A percentile compares a stretch with the other conserved stretches of the same genome.
Conservation (phyloP, 2,888 invertebrate genomes). For the Chouioia cunea region DNA sequence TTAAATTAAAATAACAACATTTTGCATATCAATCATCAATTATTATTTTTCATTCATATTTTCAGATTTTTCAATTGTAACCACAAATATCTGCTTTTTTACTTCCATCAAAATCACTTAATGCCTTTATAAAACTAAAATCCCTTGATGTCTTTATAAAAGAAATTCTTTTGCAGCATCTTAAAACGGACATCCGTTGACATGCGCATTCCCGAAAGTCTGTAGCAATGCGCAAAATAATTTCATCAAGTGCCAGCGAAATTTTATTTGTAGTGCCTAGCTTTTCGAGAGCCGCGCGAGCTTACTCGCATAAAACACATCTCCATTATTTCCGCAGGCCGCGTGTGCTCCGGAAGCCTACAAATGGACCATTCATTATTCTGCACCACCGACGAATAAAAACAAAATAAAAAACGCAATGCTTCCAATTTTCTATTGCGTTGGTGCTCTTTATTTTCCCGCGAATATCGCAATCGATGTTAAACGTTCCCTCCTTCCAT, state of each 20-base stretch:
- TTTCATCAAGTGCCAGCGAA: slow-evolving; percentile 36
- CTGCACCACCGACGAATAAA: background rate
- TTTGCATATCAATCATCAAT: no score
- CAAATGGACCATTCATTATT: slow-evolving; percentile 47
- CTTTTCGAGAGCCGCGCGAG: background rate
- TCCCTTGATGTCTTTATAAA: no score
- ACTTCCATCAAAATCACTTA: no score
- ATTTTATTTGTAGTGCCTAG: slow-evolving; percentile 27
- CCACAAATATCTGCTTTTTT: no score
- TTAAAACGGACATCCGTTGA: no score
- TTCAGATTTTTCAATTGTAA: no score
- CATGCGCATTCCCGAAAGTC: no score
- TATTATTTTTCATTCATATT: no score
- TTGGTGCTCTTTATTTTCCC: slow-evolving; percentile 20
- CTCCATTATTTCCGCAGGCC: slow-evolving; percentile 38
- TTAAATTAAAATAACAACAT: no score
- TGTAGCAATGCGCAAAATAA: slow-evolving; percentile 8
- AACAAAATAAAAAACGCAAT: slow-evolving; percentile 15
- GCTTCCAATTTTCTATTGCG: slow-evolving; percentile 40
- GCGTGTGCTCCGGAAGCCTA: slow-evolving; percentile 34
- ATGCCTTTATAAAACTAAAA: no score
- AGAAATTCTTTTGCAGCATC: no score
- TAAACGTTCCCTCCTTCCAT: slow-evolving; percentile 25
- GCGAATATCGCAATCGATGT: slow-evolving; percentile 36
- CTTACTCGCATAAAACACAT: slow-evolving; percentile 39